Evolutionary conservation across 2,888 invertebrate species (phyloP).

Genomic region (Aspidiotus rigidus): DNA sequence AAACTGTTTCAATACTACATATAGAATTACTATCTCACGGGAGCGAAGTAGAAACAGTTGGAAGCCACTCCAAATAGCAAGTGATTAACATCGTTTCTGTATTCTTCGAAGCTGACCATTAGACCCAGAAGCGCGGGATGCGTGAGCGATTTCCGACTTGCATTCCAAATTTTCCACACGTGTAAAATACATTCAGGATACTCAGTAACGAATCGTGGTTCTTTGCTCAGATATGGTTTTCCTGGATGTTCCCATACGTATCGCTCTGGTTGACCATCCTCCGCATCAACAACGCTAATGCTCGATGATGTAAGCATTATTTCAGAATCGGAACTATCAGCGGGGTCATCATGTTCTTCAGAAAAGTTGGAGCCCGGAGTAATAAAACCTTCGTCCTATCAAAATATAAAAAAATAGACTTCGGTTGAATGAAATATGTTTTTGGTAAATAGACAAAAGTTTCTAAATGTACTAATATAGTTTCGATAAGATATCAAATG

Average conservation of each 20-base stretch:
- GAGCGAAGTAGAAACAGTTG: slow-evolving; percentile 18
- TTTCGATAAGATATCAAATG: too few species aligned
- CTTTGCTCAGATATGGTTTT: not conserved
- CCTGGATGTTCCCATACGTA: slow-evolving; percentile 3
- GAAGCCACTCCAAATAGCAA: slow-evolving; percentile 22
- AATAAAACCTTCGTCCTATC: slow-evolving; percentile 26
- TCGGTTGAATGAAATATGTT: too few species aligned
- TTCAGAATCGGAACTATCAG: not conserved
- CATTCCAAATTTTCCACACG: slow-evolving; percentile 23
- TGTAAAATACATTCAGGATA: slow-evolving; percentile 7
- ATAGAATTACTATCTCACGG: not conserved
- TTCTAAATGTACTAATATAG: too few species aligned
- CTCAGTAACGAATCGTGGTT: slow-evolving; percentile 17
- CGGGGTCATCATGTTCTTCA: not conserved
- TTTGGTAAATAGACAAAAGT: too few species aligned
- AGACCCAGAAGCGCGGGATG: slow-evolving; percentile 8
- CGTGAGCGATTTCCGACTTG: slow-evolving; percentile 5
- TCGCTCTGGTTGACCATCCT: not conserved
- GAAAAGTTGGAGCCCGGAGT: slow-evolving; percentile 28
- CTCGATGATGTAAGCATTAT: not conserved
- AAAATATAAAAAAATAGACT: too few species aligned
- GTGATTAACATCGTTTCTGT: slow-evolving; percentile 17
- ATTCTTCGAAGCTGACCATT: slow-evolving; percentile 18
- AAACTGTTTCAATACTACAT: not conserved
- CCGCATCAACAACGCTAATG: not conserved